Percentiles rank a stretch among this genome's conserved stretches.
Conservation (phyloP, 1,140 invertebrate genomes). For the Drosophila lini region DNA sequence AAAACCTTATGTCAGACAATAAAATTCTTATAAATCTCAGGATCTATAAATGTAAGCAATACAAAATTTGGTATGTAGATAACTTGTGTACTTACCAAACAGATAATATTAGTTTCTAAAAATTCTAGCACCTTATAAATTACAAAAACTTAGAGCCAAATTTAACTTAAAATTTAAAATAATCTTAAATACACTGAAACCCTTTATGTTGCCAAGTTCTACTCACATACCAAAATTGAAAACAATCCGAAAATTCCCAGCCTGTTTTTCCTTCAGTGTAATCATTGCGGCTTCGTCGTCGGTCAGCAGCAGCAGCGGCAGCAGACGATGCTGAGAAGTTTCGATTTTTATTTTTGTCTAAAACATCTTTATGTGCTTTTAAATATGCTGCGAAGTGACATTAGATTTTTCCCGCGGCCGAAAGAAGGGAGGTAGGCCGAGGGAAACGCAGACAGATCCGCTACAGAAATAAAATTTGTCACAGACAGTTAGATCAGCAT, state of each 20-base stretch:
- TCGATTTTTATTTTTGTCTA: slow-evolving; percentile 76
- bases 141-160: background rate
- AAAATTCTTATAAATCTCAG: background rate
- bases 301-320: slow-evolving; percentile 37
- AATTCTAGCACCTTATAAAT: fast-evolving
- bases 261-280: slow-evolving; percentile 10
- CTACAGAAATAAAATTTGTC: slow-evolving; percentile 81
- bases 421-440: slow-evolving; percentile 14
- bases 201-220: background rate
- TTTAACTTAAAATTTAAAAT: too few species aligned
- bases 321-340: slow-evolving; percentile 41
- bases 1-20: too few species aligned
- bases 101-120: background rate
- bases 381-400: slow-evolving; percentile 82
- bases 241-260: background rate
- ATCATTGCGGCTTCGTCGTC: slow-evolving; percentile 37
- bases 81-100: background rate
- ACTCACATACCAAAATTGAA: background rate
- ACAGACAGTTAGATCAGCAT: slow-evolving; percentile 78
- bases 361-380: slow-evolving; percentile 82
- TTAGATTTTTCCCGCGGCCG: slow-evolving; percentile 60
- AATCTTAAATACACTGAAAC: background rate
- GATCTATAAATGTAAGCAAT: background rate
- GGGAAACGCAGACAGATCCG: slow-evolving; percentile 67
- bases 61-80: background rate